phyloP scores from a whole-genome alignment of 2,888 invertebrate genomes.

The Meliscaeva auricollis region DNA sequence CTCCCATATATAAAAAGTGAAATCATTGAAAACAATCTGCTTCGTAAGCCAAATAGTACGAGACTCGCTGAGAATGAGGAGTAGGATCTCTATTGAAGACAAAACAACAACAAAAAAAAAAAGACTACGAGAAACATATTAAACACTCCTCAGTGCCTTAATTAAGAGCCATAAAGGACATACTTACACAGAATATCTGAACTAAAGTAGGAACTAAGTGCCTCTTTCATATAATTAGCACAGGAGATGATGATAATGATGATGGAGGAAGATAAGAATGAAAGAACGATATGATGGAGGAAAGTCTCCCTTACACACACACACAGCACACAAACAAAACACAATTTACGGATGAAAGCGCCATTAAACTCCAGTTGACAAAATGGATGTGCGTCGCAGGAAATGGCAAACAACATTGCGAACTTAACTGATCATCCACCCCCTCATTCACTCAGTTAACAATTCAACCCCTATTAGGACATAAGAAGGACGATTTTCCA shows the following conservation, averaged over 20 bases:
- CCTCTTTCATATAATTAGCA: constrained; percentile 75
- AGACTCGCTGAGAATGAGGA: neutral
- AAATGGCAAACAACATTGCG: constrained; percentile 60
- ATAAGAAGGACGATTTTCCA: constrained; percentile 75
- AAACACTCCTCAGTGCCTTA: constrained; percentile 76
- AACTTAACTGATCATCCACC: constrained; percentile 46
- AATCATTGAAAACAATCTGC: constrained; percentile 22
- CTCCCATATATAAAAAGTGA: constrained; percentile 2
- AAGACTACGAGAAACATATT: constrained; percentile 67
- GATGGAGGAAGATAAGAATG: constrained; percentile 60
- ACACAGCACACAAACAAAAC: constrained; percentile 19
- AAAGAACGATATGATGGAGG: constrained; percentile 8
- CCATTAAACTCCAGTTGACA: constrained; percentile 75
- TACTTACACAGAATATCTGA: constrained; percentile 76
- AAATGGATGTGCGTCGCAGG: constrained; percentile 70
- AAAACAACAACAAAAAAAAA: constrained; percentile 24
- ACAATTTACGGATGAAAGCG: constrained; percentile 65
- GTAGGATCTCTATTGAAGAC: neutral
- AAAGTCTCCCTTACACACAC: neutral
- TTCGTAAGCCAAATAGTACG: constrained; percentile 45
- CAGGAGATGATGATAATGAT: constrained; percentile 74
- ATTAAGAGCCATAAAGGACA: constrained; percentile 76
- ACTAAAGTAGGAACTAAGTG: constrained; percentile 76
- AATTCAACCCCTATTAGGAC: constrained; percentile 75
- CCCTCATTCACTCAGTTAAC: constrained; percentile 67